Evolutionary conservation across 2,113 vertebrate genomes (phyloP).

Genomic region (Coturnix japonica): DNA sequence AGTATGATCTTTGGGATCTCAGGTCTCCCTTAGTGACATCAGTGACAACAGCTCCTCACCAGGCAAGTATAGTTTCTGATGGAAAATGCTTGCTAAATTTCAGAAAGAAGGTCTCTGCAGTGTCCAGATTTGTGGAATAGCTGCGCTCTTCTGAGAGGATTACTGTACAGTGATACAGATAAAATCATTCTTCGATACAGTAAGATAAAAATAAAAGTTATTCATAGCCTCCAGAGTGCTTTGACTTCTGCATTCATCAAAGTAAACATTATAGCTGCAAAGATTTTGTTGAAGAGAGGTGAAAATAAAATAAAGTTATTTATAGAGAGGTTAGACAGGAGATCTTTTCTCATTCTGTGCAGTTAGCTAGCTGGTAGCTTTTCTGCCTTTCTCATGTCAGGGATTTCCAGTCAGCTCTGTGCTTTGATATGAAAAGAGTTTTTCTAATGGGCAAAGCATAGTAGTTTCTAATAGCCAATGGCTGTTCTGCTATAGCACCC

Average conservation of each 20-base stretch:
- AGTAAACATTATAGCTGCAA: not conserved
- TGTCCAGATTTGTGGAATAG: not conserved
- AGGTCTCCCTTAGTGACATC: not conserved
- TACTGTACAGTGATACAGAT: not conserved
- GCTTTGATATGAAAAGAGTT: not conserved
- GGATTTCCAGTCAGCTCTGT: not conserved
- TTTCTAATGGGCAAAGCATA: not conserved
- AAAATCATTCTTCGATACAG: not conserved
- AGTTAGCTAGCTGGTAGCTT: not conserved
- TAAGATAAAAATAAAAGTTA: not conserved
- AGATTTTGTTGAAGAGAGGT: accelerated
- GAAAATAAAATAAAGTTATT: not conserved
- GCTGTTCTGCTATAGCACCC: not conserved
- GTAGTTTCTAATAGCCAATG: not conserved
- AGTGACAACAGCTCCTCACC: not conserved
- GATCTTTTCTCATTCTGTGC: not conserved
- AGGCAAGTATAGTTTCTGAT: not conserved
- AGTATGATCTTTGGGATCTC: not conserved
- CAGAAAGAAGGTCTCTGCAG: not conserved
- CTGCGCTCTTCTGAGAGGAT: not conserved
- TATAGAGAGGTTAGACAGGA: not conserved
- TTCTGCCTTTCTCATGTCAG: not conserved
- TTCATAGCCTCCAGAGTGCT: not conserved
- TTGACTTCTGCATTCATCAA: not conserved
- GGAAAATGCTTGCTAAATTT: not conserved